phyloP scores from a whole-genome alignment of 2,113 vertebrate genomes.

The Vireo altiloquus region DNA sequence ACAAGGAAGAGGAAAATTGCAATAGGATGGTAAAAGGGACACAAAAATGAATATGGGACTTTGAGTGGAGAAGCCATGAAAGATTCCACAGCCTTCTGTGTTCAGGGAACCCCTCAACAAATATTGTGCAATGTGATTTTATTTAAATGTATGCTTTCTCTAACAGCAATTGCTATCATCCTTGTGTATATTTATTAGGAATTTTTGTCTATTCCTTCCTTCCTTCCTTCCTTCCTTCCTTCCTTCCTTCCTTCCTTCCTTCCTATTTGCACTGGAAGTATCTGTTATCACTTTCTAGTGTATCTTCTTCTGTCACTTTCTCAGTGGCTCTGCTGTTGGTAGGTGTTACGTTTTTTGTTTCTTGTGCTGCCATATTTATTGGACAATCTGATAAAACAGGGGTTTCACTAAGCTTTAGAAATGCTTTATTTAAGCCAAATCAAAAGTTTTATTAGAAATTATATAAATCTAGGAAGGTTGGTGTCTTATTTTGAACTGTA shows the following conservation, averaged over 20 bases:
- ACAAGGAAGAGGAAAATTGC: rapidly evolving
- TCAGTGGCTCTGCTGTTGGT: neutral
- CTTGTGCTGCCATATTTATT: neutral
- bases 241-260: neutral
- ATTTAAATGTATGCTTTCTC: neutral
- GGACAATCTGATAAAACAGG: neutral
- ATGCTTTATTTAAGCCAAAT: neutral
- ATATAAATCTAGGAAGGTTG: neutral
- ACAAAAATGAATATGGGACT: neutral
- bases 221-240: neutral
- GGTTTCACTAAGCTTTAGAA: neutral
- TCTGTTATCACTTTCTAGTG: neutral
- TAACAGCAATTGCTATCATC: neutral
- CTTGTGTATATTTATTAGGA: neutral
- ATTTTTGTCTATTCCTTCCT: neutral
- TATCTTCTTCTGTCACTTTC: neutral
- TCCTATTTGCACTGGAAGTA: neutral
- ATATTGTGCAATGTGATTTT: neutral
- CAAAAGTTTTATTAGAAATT: neutral
- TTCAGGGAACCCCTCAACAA: neutral
- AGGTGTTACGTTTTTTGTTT: neutral
- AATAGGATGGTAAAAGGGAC: neutral
- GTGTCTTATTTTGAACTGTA: neutral
- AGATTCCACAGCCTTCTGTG: neutral
- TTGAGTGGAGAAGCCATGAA: neutral